Base-by-base conservation (phyloP, 2,888 invertebrate genomes). In the Drosophila borborema region DNA sequence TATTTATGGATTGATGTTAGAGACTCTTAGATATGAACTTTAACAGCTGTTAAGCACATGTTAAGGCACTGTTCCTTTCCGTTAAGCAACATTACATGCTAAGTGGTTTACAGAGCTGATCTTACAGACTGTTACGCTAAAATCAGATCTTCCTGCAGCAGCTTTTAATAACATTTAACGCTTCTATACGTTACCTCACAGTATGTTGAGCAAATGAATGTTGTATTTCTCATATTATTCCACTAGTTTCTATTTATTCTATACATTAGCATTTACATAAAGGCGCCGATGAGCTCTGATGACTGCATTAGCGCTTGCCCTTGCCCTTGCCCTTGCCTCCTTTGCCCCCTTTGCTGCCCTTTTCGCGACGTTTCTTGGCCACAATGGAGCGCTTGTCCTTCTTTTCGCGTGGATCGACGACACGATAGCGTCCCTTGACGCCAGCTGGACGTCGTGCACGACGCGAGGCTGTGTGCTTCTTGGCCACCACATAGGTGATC, bases 351-450 rank as follows among this genome's bases (percentile, higher is more conserved):
- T 79, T 80, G 68, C 72, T 75, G 51, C 85, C 81, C 73, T 84
- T 92, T 14, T 91, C 89, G 23, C 90, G 89, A 31, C 90, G 91
- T 43, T 81, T 72, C 48, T 92, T 92, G 5, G 89, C 91, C 3
- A 76, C 78, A 41, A 90, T 94, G 0, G 96, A 95, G 72, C 96
- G 94, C 89, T 96, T 94, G 92, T 99, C 99, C 93, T 99, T 99
- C 93, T 99, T 99, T 96, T 99, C 96, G 81, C 99, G 94, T 2
- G 97, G 96, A 95, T 99, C 99, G 7, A 99, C 99, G n/a, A 99
- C 96, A 92, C 96, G 98, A 93, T 97, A 99, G 40, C 95, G 96
- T 61, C 99, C 99, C 93, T 98, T 98, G 28, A 98, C 96, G 48
- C 98, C 98, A 0, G 95, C 93, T 9, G 99, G 99, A 79, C 98